Evolutionary conservation across 2,113 vertebrate species (phyloP).

Genomic region (Ellobius talpinus): DNA sequence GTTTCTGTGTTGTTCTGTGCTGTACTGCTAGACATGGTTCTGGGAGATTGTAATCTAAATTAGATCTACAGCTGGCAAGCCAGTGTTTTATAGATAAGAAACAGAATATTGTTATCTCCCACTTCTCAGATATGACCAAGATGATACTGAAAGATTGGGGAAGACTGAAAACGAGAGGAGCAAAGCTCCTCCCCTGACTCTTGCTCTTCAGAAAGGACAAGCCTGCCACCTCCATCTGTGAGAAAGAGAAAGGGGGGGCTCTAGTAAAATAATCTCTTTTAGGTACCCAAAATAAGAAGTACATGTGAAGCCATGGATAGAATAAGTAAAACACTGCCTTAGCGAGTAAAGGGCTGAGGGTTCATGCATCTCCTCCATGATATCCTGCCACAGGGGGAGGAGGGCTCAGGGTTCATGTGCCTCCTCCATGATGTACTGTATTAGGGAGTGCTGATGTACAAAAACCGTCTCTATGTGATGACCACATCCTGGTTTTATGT

Average conservation of each 20-base stretch:
- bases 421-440: too few species aligned
- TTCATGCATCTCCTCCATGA: not conserved
- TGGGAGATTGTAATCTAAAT: constrained; percentile 71
- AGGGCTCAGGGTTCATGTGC: too few species aligned
- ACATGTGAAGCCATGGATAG: not conserved
- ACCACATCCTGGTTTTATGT: too few species aligned
- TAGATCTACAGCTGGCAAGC: constrained; percentile 56
- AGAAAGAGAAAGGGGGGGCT: constrained; percentile 23
- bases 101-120: constrained; percentile 46
- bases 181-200: not conserved
- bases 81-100: constrained; percentile 67
- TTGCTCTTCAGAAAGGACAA: constrained; percentile 28
- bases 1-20: constrained; percentile 47
- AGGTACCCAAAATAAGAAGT: not conserved
- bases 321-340: not conserved
- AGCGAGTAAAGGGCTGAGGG: not conserved
- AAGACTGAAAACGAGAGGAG: constrained; percentile 8
- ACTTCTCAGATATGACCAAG: constrained; percentile 49
- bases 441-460: not conserved
- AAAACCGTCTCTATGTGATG: too few species aligned
- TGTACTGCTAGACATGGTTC: not conserved
- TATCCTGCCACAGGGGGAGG: too few species aligned
- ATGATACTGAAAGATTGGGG: constrained; percentile 8
- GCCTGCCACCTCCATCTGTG: not conserved
- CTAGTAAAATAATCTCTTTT: constrained; percentile 22